Percentiles rank a stretch among this genome's conserved stretches.
These are phyloP conservation scores for Eurois occulta DNA, from an alignment of 2,888 invertebrate species.

Conservation along the genomic window DNA sequence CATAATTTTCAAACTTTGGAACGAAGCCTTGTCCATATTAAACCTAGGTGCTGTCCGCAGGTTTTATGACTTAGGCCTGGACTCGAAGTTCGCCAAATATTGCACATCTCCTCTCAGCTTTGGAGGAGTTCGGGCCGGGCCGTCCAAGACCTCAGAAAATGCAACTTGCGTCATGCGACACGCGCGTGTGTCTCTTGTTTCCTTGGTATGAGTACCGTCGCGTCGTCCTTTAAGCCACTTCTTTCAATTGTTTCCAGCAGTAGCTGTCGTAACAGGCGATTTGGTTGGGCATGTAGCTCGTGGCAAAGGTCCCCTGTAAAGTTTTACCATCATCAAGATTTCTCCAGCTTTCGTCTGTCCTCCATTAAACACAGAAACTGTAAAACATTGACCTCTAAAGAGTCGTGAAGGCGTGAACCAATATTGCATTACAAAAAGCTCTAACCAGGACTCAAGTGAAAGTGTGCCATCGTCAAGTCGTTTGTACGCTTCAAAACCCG, in stretches of 20 bases:
- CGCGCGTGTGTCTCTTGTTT: no score
- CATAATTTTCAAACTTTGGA: slow-evolving; percentile 20
- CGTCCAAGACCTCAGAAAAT: neutral
- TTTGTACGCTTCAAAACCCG: slow-evolving; percentile 35
- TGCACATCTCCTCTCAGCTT: neutral
- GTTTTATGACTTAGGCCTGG: neutral
- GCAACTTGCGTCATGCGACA: neutral
- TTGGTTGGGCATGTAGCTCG: neutral
- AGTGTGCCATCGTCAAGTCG: slow-evolving; percentile 41
- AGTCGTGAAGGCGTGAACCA: slow-evolving; percentile 27
- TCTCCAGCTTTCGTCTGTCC: slow-evolving; percentile 19
- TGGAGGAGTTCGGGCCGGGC: neutral
- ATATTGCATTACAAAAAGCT: slow-evolving; percentile 56
- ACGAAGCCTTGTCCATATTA: slow-evolving; percentile 1
- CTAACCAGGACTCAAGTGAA: slow-evolving; percentile 54
- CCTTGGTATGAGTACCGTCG: no score
- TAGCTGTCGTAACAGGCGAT: neutral
- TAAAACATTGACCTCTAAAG: slow-evolving; percentile 41
- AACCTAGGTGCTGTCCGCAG: neutral
- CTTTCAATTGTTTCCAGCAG: neutral
- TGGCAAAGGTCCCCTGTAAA: neutral
- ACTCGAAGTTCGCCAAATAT: neutral
- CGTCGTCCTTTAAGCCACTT: neutral
- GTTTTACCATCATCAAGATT: slow-evolving; percentile 2
- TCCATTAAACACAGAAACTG: slow-evolving; percentile 29